Percentiles rank a stretch among this genome's conserved stretches.
Conservation (phyloP, 2,797 vertebrate species). For the Crocidura indochinensis region DNA sequence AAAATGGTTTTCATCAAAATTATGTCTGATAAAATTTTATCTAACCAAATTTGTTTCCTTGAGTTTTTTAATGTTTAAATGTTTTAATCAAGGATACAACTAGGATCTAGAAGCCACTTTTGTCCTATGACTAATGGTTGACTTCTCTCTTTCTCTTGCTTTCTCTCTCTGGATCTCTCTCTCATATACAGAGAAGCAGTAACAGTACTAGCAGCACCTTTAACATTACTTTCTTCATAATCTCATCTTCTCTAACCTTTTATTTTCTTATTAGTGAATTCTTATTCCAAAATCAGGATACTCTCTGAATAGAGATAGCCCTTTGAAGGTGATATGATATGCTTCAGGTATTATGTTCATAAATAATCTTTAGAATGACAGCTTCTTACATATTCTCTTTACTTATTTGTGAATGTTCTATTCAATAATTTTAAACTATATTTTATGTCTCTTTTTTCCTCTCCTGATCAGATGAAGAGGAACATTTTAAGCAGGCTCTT, state of each 20-base stretch:
- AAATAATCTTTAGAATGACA: neutral
- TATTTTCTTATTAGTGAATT: neutral
- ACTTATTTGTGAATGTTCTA: neutral
- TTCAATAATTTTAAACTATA: neutral
- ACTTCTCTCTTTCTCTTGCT: neutral
- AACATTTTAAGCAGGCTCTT: constrained; percentile 13
- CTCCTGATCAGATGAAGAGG: neutral
- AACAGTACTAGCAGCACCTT: too few relatives aligned
- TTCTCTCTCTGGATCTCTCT: neutral
- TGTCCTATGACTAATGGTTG: neutral
- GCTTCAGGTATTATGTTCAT: neutral
- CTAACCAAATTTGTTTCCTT: constrained; percentile 28
- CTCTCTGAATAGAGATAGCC: neutral
- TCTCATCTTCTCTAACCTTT: neutral
- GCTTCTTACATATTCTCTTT: neutral
- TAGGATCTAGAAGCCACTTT: neutral
- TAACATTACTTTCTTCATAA: too few relatives aligned
- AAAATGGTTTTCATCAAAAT: constrained; percentile 40
- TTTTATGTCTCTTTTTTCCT: neutral
- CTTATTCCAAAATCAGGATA: neutral
- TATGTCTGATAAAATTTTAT: constrained; percentile 51
- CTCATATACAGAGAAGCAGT: too few relatives aligned
- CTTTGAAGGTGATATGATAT: neutral
- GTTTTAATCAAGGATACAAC: neutral
- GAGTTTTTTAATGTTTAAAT: neutral